Percentiles rank a stretch among this genome's conserved stretches.
These are phyloP conservation scores for Apis dorsata DNA, from an alignment of 1,140 invertebrate species.

Conservation along the genomic window DNA sequence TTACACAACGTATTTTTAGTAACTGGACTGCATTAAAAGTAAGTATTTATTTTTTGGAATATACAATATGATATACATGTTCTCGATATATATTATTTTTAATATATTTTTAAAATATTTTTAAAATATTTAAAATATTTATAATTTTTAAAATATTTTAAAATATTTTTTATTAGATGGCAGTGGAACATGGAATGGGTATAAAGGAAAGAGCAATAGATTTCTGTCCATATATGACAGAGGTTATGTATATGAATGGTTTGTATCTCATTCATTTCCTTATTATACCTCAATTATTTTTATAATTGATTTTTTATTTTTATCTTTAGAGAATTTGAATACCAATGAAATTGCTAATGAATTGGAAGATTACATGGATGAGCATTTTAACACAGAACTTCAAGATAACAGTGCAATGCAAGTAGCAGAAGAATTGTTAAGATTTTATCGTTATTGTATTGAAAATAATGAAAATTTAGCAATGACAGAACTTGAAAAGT, in stretches of 20 bases:
- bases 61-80: neutral
- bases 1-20: slow-evolving; percentile 71
- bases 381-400: slow-evolving; percentile 69
- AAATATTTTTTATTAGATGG: slow-evolving; percentile 65
- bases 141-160: too few species aligned
- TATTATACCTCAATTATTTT: neutral
- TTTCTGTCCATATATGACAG: slow-evolving; percentile 68
- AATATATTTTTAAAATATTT: too few species aligned
- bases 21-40: slow-evolving; percentile 76
- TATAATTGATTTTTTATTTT: slow-evolving; percentile 1
- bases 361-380: slow-evolving; percentile 72
- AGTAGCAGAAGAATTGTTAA: slow-evolving; percentile 71
- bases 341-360: slow-evolving; percentile 63
- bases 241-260: slow-evolving; percentile 72
- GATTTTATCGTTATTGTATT: slow-evolving; percentile 67
- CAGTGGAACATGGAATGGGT: slow-evolving; percentile 72
- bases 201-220: slow-evolving; percentile 59
- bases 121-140: neutral
- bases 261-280: slow-evolving; percentile 21
- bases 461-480: slow-evolving; percentile 55
- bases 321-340: slow-evolving; percentile 63
- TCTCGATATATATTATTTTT: neutral
- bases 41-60: slow-evolving; percentile 9
- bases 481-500: slow-evolving; percentile 65
- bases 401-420: slow-evolving; percentile 70